phyloP scores from a whole-genome alignment of 2,888 invertebrate genomes.

The Plebejus argus region DNA sequence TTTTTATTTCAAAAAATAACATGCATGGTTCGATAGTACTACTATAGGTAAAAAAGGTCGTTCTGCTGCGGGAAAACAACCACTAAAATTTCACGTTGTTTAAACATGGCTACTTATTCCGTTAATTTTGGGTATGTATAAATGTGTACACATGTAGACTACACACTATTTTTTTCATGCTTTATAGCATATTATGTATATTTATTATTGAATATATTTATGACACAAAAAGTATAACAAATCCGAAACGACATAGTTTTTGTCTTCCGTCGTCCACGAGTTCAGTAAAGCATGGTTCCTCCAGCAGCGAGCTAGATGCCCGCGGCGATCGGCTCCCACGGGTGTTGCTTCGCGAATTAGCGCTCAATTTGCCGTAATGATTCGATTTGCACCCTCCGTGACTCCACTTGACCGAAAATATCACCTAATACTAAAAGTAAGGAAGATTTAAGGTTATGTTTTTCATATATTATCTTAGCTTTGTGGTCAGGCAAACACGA shows the following conservation, averaged over 20 bases:
- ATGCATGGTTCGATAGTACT: too few relatives aligned
- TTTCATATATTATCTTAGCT: neutral
- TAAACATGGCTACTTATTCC: too few relatives aligned
- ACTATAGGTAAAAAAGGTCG: too few relatives aligned
- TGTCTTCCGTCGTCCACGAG: neutral
- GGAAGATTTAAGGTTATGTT: neutral
- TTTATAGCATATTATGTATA: too few relatives aligned
- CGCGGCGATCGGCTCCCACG: slow-evolving; percentile 63
- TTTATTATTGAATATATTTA: too few relatives aligned
- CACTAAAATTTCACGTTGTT: too few relatives aligned
- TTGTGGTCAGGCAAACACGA: neutral
- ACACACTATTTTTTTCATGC: too few relatives aligned
- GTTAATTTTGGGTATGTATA: too few relatives aligned
- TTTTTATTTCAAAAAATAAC: too few relatives aligned
- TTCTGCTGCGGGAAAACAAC: too few relatives aligned
- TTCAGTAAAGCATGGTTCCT: slow-evolving; percentile 45
- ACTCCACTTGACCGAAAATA: slow-evolving; percentile 48
- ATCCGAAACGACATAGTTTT: neutral
- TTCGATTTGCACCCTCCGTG: slow-evolving; percentile 65
- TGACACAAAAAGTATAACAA: too few relatives aligned
- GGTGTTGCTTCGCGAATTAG: slow-evolving; percentile 61
- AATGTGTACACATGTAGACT: too few relatives aligned
- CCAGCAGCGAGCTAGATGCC: slow-evolving; percentile 51
- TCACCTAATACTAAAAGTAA: slow-evolving; percentile 3
- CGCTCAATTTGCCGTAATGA: slow-evolving; percentile 73